phyloP scores from a whole-genome alignment of 1,140 invertebrate species.

The Anoplophora glabripennis region DNA sequence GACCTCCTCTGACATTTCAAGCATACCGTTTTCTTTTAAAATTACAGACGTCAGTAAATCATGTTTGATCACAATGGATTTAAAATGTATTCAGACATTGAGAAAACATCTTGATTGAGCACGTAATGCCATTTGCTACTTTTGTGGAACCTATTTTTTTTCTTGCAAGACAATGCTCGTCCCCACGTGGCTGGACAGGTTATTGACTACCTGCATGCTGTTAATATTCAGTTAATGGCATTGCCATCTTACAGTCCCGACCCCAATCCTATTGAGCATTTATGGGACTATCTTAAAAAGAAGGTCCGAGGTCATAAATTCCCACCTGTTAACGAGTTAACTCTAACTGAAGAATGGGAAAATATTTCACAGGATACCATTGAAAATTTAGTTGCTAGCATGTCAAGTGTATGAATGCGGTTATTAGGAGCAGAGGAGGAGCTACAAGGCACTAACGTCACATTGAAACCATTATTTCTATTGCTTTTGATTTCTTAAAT shows the following conservation, averaged over 20 bases:
- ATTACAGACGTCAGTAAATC: background rate
- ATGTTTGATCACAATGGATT: background rate
- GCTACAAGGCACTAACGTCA: too few relatives aligned
- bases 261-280: constrained; percentile 9
- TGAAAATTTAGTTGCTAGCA: too few relatives aligned
- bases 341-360: too few relatives aligned
- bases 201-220: constrained; percentile 1
- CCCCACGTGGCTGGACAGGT: constrained; percentile 11
- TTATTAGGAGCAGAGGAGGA: too few relatives aligned
- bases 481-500: too few relatives aligned
- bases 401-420: too few relatives aligned
- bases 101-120: constrained; percentile 2
- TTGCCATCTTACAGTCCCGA: background rate
- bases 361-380: too few relatives aligned
- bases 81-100: background rate
- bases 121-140: background rate
- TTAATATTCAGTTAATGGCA: too few relatives aligned
- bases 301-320: background rate
- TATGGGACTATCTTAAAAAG: constrained; percentile 7
- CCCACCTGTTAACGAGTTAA: too few relatives aligned
- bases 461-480: too few relatives aligned
- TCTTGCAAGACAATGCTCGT: constrained; percentile 6
- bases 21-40: background rate
- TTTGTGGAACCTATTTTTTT: background rate
- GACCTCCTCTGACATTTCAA: background rate